Conservation (phyloP, 2,888 invertebrate genomes). For the Amiota mariae region DNA sequence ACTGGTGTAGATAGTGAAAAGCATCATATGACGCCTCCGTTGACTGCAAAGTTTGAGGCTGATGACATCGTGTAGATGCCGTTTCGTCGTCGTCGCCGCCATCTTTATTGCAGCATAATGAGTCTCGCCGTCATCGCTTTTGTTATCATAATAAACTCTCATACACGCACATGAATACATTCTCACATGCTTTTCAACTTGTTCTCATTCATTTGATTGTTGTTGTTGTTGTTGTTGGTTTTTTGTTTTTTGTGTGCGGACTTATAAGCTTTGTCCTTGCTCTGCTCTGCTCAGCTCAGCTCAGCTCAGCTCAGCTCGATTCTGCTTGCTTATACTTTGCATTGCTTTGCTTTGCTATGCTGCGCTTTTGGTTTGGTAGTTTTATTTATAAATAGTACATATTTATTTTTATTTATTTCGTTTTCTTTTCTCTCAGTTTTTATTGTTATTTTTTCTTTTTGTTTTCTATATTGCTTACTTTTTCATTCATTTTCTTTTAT, state of each 20-base stretch:
- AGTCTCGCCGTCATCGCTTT: slow-evolving; percentile 37
- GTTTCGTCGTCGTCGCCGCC: slow-evolving; percentile 30
- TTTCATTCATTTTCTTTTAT: too few relatives aligned
- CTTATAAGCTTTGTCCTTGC: slow-evolving; percentile 5
- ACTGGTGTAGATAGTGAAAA: too few relatives aligned
- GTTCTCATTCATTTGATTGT: not conserved
- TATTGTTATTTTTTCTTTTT: slow-evolving; percentile 5
- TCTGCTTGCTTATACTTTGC: not conserved
- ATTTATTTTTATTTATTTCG: too few relatives aligned
- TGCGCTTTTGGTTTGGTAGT: not conserved
- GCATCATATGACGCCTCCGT: not conserved
- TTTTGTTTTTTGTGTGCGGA: not conserved
- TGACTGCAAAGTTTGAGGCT: not conserved
- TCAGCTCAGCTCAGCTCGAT: not conserved
- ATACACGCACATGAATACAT: too few relatives aligned
- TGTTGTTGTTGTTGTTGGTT: not conserved
- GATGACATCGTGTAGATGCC: not conserved
- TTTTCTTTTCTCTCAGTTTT: not conserved
- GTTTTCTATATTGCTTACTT: not conserved
- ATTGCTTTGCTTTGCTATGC: slow-evolving; percentile 6
- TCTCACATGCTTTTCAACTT: not conserved
- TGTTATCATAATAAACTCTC: not conserved
- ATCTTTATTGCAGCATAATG: slow-evolving; percentile 58
- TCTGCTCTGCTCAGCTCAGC: not conserved
- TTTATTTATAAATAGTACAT: not conserved